Evolutionary conservation across 2,113 vertebrate genomes (phyloP).

Genomic region (Phalacrocorax brasilianus): DNA sequence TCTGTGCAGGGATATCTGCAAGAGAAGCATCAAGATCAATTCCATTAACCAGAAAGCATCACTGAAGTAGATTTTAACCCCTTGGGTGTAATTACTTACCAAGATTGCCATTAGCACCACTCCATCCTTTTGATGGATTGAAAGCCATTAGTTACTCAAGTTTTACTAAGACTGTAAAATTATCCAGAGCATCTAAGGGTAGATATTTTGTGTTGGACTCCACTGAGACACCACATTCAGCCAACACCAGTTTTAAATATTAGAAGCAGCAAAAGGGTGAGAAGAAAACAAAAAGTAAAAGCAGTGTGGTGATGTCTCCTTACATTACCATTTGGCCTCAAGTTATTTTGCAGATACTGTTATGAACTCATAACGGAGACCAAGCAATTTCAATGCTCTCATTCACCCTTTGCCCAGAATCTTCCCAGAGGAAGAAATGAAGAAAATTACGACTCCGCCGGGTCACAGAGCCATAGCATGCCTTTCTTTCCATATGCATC

Average conservation of each 20-base stretch:
- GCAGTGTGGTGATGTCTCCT: not conserved
- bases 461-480: not conserved
- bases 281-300: not conserved
- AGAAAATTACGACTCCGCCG: not conserved
- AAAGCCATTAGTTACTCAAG: constrained; percentile 24
- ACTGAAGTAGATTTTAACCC: constrained; percentile 66
- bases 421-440: not conserved
- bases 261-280: not conserved
- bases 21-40: constrained; percentile 51
- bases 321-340: not conserved
- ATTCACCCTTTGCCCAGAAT: not conserved
- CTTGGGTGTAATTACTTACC: constrained; percentile 65
- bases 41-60: constrained; percentile 58
- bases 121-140: constrained; percentile 34
- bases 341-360: not conserved
- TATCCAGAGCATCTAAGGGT: not conserved
- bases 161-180: constrained; percentile 32
- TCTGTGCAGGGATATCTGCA: constrained; percentile 14
- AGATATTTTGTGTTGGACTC: constrained; percentile 49
- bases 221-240: constrained; percentile 38
- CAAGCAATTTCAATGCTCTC: not conserved
- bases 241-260: constrained; percentile 17
- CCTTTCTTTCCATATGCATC: not conserved
- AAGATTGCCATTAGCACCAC: constrained; percentile 37
- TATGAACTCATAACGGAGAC: not conserved